Evolutionary conservation across 2,888 invertebrate species (phyloP), one percentile per base, ranked within the genome.

Genomic region (Pristionchus arcanus): DNA sequence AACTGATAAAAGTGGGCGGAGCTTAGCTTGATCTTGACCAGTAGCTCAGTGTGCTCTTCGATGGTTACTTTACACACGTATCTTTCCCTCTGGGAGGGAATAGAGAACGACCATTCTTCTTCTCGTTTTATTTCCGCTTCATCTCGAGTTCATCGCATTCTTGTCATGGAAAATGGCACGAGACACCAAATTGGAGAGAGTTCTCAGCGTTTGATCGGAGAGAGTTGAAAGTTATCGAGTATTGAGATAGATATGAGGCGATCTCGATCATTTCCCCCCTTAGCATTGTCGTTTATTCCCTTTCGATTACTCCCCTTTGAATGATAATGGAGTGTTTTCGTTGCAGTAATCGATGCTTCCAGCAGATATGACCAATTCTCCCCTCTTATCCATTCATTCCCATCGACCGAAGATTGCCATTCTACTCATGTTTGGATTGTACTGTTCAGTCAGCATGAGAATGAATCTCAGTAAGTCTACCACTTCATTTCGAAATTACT

Each of bases 331-430:
- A 15, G 19, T 19, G n/a, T n/a, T 11, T n/a, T 25, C 25, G 25
- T 63, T 63, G 25, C 63, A 63, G 63, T 63, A 63, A 34, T 34
- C 34, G 71, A 71, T 34, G 71, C 71, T 34, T 34, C 28, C 34
- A 42, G 77, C 77, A 37, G 77, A 77, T 42, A 83, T 83, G 83
- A 53, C 53, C n/a, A 83, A 83, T 55, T 83, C 83, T 55, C 83
- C 83, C 16, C 66, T 86, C n/a, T 66, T 86, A 63, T 86, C 86
- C 31, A 66, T 86, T 42, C 86, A 86, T n/a, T 86, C 86, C 13
- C 86, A 86, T 68, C 86, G 86, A 66, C 86, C 68, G 66, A 63
- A 68, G 37, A 86, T 86, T 13, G 86, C 66, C 68, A 63, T 86
- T 16, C 86, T 86, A 7, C 63, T 68, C 63, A 86, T 86, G 86